A percentile compares a stretch with the other conserved stretches of the same genome.
These are phyloP conservation scores for Sminthopsis crassicaudata DNA, from an alignment of 2,113 vertebrate species.

Conservation along the genomic window DNA sequence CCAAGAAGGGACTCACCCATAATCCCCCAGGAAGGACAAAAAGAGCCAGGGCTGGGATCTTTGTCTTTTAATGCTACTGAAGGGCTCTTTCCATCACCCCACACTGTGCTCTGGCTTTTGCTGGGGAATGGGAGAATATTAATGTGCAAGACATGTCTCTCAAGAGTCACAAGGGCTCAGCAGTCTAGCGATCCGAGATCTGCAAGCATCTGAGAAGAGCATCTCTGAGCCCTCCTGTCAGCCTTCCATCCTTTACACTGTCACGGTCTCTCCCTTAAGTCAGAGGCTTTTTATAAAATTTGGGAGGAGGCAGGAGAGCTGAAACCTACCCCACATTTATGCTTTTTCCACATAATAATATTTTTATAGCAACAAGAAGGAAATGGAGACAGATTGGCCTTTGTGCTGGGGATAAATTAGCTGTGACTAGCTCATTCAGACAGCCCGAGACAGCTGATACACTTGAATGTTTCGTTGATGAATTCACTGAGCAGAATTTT, in stretches of 20 bases:
- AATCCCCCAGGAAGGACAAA: background rate
- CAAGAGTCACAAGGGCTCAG: background rate
- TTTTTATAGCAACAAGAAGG: constrained; percentile 53
- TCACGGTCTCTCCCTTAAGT: background rate
- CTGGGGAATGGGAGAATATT: background rate
- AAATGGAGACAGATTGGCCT: constrained; percentile 65
- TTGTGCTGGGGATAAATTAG: constrained; percentile 70
- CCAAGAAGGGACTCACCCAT: background rate
- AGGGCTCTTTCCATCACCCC: background rate
- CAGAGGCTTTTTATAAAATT: background rate
- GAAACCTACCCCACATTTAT: constrained; percentile 37
- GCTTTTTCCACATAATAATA: constrained; percentile 58
- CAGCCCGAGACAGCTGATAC: constrained; percentile 72
- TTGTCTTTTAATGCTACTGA: constrained; percentile 9
- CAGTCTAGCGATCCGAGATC: no score
- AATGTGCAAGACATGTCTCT: background rate
- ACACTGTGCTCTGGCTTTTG: background rate
- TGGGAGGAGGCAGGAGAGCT: constrained; percentile 31
- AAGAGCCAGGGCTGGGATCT: constrained; percentile 20
- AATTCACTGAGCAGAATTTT: constrained; percentile 22
- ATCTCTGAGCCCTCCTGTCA: background rate
- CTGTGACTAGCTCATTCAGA: constrained; percentile 63
- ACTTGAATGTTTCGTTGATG: constrained; percentile 59
- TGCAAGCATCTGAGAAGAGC: no score
- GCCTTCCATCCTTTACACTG: background rate